Evolutionary conservation across 2,113 vertebrate genomes (phyloP).

Genomic region (Microtus richardsoni): DNA sequence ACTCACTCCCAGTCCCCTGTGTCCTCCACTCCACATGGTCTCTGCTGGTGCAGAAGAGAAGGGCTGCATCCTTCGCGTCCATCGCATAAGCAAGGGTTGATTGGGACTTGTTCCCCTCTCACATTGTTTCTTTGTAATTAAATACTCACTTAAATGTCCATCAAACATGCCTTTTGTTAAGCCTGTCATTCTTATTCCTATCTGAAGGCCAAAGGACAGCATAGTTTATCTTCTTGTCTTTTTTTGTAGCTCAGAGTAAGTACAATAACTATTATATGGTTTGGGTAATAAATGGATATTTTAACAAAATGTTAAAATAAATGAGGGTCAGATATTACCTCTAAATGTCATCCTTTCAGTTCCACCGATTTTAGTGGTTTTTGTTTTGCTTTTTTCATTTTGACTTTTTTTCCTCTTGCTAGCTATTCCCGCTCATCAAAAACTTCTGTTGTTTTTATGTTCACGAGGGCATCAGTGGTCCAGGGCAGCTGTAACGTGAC

Average conservation of each 20-base stretch:
- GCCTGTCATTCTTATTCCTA: background rate
- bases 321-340: background rate
- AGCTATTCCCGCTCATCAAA: background rate
- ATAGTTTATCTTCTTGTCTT: background rate
- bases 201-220: background rate
- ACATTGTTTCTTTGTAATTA: slow-evolving; percentile 15
- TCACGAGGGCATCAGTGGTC: background rate
- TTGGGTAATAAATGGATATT: background rate
- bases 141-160: background rate
- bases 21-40: background rate
- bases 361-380: background rate
- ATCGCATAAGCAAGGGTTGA: background rate
- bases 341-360: background rate
- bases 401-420: background rate
- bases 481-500: background rate
- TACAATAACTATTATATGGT: background rate
- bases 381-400: background rate
- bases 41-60: background rate
- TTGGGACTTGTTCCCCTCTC: background rate
- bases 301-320: slow-evolving; percentile 12
- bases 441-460: background rate
- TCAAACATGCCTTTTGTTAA: background rate
- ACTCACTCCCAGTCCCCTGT: background rate
- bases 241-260: slow-evolving; percentile 25
- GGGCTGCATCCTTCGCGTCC: background rate